These are phyloP conservation scores for Bombus consobrinus DNA, from an alignment of 1,140 invertebrate genomes.

Conservation along the genomic window DNA sequence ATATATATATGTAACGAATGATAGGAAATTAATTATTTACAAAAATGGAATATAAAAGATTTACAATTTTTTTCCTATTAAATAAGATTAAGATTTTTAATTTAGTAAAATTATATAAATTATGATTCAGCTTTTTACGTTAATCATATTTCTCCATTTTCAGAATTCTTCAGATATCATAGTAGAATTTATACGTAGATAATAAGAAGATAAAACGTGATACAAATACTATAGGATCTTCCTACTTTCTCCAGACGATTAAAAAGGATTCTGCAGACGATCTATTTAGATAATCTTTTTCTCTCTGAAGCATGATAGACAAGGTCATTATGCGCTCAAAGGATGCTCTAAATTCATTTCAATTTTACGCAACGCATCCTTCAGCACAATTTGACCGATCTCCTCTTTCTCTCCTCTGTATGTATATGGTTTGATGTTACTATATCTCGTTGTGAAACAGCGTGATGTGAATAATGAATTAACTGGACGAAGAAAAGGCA, in stretches of 20 bases:
- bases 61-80: not conserved
- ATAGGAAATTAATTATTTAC: not conserved
- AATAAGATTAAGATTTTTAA: not conserved
- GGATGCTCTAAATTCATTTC: constrained; percentile 32
- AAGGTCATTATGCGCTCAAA: constrained; percentile 18
- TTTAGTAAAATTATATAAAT: too few relatives aligned
- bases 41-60: not conserved
- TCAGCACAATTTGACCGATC: constrained; percentile 22
- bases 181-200: not conserved
- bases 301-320: constrained; percentile 17
- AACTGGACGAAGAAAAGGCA: constrained; percentile 11
- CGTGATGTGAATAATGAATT: constrained; percentile 31
- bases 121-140: not conserved
- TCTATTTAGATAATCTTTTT: not conserved
- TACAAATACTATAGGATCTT: not conserved
- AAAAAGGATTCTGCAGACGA: not conserved
- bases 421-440: not conserved
- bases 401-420: not conserved
- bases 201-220: not conserved
- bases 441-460: constrained; percentile 13
- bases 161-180: not conserved
- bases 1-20: not conserved
- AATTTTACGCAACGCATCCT: constrained; percentile 18
- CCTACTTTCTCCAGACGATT: not conserved
- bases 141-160: not conserved